Conservation (phyloP, 2,888 invertebrate genomes). For the Lydus trimaculatus region DNA sequence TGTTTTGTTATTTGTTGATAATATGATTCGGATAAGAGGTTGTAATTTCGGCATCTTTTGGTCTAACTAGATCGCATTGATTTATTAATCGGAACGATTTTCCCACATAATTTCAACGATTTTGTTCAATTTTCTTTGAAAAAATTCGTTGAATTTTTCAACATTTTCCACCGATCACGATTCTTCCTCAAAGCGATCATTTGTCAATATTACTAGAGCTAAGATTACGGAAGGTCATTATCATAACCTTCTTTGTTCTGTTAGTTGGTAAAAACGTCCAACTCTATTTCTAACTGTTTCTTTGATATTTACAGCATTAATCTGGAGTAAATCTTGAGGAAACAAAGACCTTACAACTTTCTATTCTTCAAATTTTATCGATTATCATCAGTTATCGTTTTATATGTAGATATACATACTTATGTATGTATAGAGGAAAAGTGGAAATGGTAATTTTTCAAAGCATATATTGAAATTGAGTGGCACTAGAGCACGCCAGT, state of each 20-base stretch:
- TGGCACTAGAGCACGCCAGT: slow-evolving; percentile 36
- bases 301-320: not conserved
- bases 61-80: not conserved
- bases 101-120: not conserved
- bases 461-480: slow-evolving; percentile 19
- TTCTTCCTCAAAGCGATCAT: not conserved
- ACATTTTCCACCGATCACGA: not conserved
- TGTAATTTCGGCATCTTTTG: not conserved
- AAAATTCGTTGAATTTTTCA: not conserved
- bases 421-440: not conserved
- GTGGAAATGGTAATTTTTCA: slow-evolving; percentile 8
- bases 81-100: not conserved
- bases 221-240: slow-evolving; percentile 5
- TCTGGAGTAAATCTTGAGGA: not conserved
- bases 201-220: not conserved
- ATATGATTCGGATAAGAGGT: too few relatives aligned
- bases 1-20: too few relatives aligned
- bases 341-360: not conserved
- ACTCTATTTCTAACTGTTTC: slow-evolving; percentile 10
- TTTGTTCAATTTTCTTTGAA: not conserved
- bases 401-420: too few relatives aligned
- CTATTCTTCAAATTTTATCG: not conserved
- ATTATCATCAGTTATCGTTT: too few relatives aligned
- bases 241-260: slow-evolving; percentile 2
- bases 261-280: slow-evolving; percentile 3